Percentiles rank a stretch among this genome's conserved stretches.
Evolutionary conservation across 2,888 invertebrate genomes (phyloP).

Genomic region (Oscheius myriophilus): DNA sequence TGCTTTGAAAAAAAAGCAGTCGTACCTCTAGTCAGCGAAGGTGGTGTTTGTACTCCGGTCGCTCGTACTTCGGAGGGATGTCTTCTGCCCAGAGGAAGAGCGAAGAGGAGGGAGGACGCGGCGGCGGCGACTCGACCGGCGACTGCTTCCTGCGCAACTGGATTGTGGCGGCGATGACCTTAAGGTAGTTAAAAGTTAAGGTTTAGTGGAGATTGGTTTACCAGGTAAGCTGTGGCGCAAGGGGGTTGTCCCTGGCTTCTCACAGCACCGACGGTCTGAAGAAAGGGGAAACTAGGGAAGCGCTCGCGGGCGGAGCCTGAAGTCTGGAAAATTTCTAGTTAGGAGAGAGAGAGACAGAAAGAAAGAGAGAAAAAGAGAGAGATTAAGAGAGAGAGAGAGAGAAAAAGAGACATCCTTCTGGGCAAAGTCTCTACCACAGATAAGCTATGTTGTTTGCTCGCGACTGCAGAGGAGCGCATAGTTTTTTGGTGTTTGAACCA

Average conservation of each 20-base stretch:
- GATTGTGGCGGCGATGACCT: conserved; percentile 22
- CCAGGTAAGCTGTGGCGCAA: conserved; percentile 24
- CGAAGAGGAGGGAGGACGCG: conserved; percentile 42
- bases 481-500: too few relatives aligned
- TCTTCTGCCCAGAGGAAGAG: conserved; percentile 28
- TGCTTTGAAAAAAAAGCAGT: not conserved
- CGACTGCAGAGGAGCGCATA: too few relatives aligned
- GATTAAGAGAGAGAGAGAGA: not conserved
- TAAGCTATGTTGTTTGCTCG: too few relatives aligned
- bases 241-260: conserved; percentile 16
- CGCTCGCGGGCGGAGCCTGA: not conserved
- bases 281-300: conserved; percentile 4
- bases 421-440: too few relatives aligned
- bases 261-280: conserved; percentile 18
- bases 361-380: not conserved
- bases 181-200: not conserved
- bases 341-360: not conserved
- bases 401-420: too few relatives aligned
- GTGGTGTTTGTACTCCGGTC: conserved; percentile 25
- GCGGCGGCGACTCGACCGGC: conserved; percentile 49
- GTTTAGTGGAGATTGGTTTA: not conserved
- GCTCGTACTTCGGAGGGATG: conserved; percentile 25
- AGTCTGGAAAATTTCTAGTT: not conserved
- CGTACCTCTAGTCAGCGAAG: conserved; percentile 31
- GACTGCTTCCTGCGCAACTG: conserved; percentile 32